These are phyloP conservation scores for Tenthredo livida DNA, from an alignment of 2,888 invertebrate species.

Conservation along the genomic window DNA sequence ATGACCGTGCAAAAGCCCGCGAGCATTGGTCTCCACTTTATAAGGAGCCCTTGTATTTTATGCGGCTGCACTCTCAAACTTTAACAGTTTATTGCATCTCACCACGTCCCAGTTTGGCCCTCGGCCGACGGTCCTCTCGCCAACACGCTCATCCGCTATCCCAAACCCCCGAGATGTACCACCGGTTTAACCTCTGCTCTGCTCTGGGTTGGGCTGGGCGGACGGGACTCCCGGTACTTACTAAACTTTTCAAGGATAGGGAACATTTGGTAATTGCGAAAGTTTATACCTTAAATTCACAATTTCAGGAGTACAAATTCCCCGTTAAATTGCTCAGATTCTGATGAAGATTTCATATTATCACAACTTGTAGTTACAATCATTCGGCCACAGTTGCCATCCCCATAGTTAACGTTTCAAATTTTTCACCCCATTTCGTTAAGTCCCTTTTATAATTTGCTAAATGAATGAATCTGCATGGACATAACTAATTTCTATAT, in stretches of 20 bases:
- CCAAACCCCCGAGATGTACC: background rate
- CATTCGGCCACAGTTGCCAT: background rate
- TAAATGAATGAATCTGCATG: background rate
- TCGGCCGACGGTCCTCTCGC: conserved; percentile 39
- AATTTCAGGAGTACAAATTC: conserved; percentile 59
- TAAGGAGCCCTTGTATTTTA: conserved; percentile 44
- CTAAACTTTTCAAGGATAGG: conserved; percentile 74
- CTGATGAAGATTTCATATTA: conserved; percentile 54
- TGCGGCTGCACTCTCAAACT: conserved; percentile 56
- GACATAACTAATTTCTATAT: no score
- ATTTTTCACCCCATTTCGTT: background rate
- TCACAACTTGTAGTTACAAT: background rate
- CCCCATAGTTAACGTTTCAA: background rate
- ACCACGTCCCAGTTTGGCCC: conserved; percentile 57
- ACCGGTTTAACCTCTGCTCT: conserved; percentile 16
- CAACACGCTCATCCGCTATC: conserved; percentile 12
- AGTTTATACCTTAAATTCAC: conserved; percentile 75
- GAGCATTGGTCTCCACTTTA: conserved; percentile 45
- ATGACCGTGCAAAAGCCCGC: background rate
- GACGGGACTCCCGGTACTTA: conserved; percentile 63
- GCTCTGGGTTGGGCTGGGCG: background rate
- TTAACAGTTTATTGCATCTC: conserved; percentile 66
- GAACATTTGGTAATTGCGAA: conserved; percentile 76
- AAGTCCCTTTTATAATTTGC: background rate
- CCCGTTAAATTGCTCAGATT: conserved; percentile 62